phyloP scores from a whole-genome alignment of 2,888 invertebrate genomes.

The Oligia latruncula region DNA sequence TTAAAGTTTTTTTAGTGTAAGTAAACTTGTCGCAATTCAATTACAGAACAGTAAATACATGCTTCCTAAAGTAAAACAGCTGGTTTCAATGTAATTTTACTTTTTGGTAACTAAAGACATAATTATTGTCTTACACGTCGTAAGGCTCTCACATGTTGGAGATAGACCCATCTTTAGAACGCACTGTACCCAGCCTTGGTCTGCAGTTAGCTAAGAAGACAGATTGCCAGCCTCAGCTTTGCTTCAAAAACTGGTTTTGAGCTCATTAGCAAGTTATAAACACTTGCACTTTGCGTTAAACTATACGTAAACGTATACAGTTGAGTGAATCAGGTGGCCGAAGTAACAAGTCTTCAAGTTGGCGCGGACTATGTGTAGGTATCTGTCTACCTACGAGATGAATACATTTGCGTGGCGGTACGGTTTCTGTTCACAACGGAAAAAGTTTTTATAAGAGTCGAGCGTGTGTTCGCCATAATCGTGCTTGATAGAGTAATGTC shows the following conservation, averaged over 20 bases:
- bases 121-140: background rate
- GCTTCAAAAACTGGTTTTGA: slow-evolving; percentile 50
- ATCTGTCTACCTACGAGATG: slow-evolving; percentile 36
- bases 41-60: slow-evolving; percentile 12
- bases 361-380: slow-evolving; percentile 25
- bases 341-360: slow-evolving; percentile 55
- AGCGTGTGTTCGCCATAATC: slow-evolving; percentile 61
- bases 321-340: slow-evolving; percentile 48
- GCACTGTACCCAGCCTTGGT: slow-evolving; percentile 27
- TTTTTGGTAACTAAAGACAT: slow-evolving; percentile 1
- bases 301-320: slow-evolving; percentile 50
- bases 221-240: slow-evolving; percentile 51
- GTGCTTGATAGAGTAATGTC: slow-evolving; percentile 74
- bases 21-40: slow-evolving; percentile 10
- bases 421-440: slow-evolving; percentile 62
- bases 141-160: background rate
- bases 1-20: background rate
- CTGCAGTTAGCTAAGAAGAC: slow-evolving; percentile 42
- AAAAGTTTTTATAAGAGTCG: slow-evolving; percentile 58
- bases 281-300: slow-evolving; percentile 56
- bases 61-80: slow-evolving; percentile 22
- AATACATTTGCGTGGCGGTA: slow-evolving; percentile 64
- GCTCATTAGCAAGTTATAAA: slow-evolving; percentile 62
- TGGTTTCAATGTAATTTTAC: slow-evolving; percentile 28
- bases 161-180: slow-evolving; percentile 27